Base-by-base conservation (phyloP, 2,113 vertebrate genomes). In the Anolis carolinensis region DNA sequence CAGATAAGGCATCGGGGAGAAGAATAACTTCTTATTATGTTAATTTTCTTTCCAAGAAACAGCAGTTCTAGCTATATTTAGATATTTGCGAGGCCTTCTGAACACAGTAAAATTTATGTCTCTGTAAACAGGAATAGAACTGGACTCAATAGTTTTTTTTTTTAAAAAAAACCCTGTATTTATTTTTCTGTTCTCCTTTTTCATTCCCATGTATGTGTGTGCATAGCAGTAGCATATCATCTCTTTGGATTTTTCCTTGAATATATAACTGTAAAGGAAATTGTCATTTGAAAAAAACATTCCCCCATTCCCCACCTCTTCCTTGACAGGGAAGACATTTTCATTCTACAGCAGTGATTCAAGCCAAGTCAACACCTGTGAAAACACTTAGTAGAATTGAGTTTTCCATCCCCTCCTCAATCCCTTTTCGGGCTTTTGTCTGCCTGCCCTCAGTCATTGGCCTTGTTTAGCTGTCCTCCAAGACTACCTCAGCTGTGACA, bases 341-440 rank as follows among this genome's bases (percentile, higher is more conserved):
- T 71, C 85, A 75, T 74, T 27, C 3, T 48, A 36, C 20, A 2
- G 70, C 65, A 82, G 89, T 80, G n/a, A 84, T 32, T 93, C 23
- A 79, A 85, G 83, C 87, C 52, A 76, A 39, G 81, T 59, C 4
- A 14, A 65, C 84, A 82, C 83, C 86, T 90, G 79, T 78, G 81
- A 88, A 94, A 95, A 89, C 34, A 88, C 2, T 83, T 2, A 10
- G 11, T 0, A 4, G 85, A 90, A 50, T 10, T 76, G 89, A 62
- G 62, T 90, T 68, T 68, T 89, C 70, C 88, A 55, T 79, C 76
- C 86, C 89, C 90, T 92, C 90, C 84, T 74, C 71, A 90, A 91
- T 72, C n/a, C 76, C 87, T 89, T 91, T 73, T 48, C 89, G 84
- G 78, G 71, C 85, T 71, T 93, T 94, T 90, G 55, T 86, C 89